Evolutionary conservation across 2,113 vertebrate species (phyloP).

Genomic region (Clupea harengus): DNA sequence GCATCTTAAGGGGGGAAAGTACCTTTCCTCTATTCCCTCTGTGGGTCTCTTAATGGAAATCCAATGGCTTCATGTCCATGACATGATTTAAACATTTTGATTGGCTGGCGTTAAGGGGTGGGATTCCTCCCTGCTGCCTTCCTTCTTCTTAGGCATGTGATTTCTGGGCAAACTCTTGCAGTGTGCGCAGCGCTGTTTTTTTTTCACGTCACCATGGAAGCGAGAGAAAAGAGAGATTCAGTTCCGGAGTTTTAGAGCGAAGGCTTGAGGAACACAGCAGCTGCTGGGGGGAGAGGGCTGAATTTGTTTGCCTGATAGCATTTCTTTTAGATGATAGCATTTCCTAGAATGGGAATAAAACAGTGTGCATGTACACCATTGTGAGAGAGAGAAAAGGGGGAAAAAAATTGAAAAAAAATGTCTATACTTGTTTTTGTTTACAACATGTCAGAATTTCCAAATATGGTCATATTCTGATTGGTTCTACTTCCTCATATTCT

Average conservation of each 20-base stretch:
- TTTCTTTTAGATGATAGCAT: background rate
- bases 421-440: background rate
- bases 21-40: constrained; percentile 46
- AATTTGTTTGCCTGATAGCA: background rate
- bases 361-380: background rate
- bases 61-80: background rate
- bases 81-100: background rate
- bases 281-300: background rate
- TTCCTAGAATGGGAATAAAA: background rate
- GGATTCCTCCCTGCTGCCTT: background rate
- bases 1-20: constrained; percentile 56
- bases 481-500: background rate
- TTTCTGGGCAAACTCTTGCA: background rate
- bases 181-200: background rate
- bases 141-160: background rate
- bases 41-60: background rate
- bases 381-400: background rate
- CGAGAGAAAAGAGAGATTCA: background rate
- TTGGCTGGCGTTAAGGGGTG: background rate
- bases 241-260: background rate
- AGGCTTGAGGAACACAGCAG: background rate
- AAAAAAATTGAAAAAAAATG: background rate
- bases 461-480: constrained; percentile 2
- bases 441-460: background rate
- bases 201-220: background rate